Base-by-base conservation (phyloP, 2,797 vertebrate species). In the Todus mexicanus region DNA sequence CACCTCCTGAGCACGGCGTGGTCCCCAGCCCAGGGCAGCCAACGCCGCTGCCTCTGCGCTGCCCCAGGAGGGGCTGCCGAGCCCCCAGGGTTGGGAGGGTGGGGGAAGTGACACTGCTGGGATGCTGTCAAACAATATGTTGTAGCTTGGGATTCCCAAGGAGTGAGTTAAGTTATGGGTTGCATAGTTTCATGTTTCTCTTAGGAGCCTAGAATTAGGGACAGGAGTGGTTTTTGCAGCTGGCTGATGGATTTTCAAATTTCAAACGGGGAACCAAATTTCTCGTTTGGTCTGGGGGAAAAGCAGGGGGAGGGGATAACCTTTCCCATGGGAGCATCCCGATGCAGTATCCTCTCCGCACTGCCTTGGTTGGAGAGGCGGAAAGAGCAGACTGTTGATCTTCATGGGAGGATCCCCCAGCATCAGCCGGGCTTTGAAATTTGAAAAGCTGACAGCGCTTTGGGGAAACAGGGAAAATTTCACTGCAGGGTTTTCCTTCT, bases 1-100 rank as follows among this genome's bases (percentile, higher is more conserved):
- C 95, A 98, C 99, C 77, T 99, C 99, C 88, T 99, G 98, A 99
- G 96, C 35, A 0, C 4, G 5, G 33, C 18, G 1, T 66, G 82
- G 72, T 86, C 37, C 86, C 75, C 3, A 1, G 84, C 63, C 31
- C 1, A 9, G 84, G 71, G 60, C 69, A 77, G 59, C 74, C 5
- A 4, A 25, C 6, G 4, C 42, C 6, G 1, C 45, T 4, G 0
- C 33, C 3, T 6, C 38, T 3, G 12, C 1, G 10, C 63, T 84
- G 88, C 35, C 72, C 50, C 35, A 6, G 43, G 43, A 93, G 84
- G 64, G 87, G 59, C 73, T 8, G 11, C 64, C 1, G 83, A 71
- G 73, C 83, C 64, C 59, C 73, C 0, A 15, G 65, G 51, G 27
- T 10, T 17, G 78, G 89, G 89, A 70, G 90, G 95, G 90, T 82